A percentile compares a stretch with the other conserved stretches of the same genome.
phyloP scores from a whole-genome alignment of 2,797 vertebrate species.

The Phalanger gymnotis region DNA sequence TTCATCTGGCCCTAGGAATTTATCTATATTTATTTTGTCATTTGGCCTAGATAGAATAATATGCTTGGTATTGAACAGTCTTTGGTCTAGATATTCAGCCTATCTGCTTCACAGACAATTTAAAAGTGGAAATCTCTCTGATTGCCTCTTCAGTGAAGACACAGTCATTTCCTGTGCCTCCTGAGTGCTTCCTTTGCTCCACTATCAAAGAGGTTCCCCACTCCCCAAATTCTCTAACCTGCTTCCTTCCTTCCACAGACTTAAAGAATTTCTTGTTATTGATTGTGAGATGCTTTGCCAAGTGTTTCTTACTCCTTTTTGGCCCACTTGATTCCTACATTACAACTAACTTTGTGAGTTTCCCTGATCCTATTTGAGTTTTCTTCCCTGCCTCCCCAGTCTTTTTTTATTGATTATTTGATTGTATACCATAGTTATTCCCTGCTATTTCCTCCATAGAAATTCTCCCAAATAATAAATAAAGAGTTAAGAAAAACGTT shows the following conservation, averaged over 20 bases:
- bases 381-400: not conserved
- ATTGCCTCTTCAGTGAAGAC: not conserved
- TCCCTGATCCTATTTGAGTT: not conserved
- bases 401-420: not conserved
- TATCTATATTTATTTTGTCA: not conserved
- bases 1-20: no score
- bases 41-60: not conserved
- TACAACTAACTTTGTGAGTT: not conserved
- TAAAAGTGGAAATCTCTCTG: not conserved
- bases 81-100: not conserved
- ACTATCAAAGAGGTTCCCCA: no score
- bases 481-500: not conserved
- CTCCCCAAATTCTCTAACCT: not conserved
- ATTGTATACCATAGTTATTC: not conserved
- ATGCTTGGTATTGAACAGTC: not conserved
- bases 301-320: not conserved
- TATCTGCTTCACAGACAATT: not conserved
- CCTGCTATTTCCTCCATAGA: not conserved
- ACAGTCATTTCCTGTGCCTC: not conserved
- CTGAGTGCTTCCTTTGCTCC: not conserved
- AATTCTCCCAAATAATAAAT: not conserved
- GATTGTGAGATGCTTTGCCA: not conserved
- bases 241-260: not conserved
- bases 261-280: not conserved
- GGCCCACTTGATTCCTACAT: not conserved